Evolutionary conservation across 2,888 invertebrate genomes (phyloP).

Genomic region (Lamellibrachia satsuma): DNA sequence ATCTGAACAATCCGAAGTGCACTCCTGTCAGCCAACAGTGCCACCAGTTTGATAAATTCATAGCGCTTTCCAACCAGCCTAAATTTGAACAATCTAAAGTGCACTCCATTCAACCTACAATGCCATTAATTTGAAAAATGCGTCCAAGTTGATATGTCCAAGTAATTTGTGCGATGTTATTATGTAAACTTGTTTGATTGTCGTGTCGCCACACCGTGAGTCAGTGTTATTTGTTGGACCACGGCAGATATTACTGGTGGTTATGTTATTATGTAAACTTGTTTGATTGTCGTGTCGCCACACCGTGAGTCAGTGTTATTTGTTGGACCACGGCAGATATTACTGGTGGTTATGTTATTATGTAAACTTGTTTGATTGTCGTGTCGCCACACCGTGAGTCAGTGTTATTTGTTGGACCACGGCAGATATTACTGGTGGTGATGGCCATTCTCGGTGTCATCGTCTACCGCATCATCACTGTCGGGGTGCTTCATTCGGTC

Average conservation of each 20-base stretch:
- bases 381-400: neutral
- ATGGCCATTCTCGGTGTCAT: conserved; percentile 95
- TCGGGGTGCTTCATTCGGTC: conserved; percentile 45
- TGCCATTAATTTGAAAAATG: too few species aligned
- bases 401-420: conserved; percentile 39
- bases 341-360: conserved; percentile 79
- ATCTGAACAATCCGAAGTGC: too few species aligned
- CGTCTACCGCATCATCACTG: conserved; percentile 83
- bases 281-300: too few species aligned
- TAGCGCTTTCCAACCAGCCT: too few species aligned
- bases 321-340: conserved; percentile 71
- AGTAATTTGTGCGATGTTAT: too few species aligned
- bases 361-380: neutral
- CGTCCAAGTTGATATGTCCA: too few species aligned
- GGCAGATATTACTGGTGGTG: conserved; percentile 81
- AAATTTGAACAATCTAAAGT: too few species aligned
- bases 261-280: too few species aligned
- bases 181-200: too few species aligned
- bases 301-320: conserved; percentile 25
- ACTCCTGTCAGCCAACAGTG: too few species aligned
- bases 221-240: conserved; percentile 39
- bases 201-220: neutral
- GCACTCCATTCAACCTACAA: too few species aligned
- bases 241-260: conserved; percentile 80
- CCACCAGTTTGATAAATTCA: too few species aligned